Base-by-base conservation (phyloP, 2,888 invertebrate genomes). In the Dynastes maya region DNA sequence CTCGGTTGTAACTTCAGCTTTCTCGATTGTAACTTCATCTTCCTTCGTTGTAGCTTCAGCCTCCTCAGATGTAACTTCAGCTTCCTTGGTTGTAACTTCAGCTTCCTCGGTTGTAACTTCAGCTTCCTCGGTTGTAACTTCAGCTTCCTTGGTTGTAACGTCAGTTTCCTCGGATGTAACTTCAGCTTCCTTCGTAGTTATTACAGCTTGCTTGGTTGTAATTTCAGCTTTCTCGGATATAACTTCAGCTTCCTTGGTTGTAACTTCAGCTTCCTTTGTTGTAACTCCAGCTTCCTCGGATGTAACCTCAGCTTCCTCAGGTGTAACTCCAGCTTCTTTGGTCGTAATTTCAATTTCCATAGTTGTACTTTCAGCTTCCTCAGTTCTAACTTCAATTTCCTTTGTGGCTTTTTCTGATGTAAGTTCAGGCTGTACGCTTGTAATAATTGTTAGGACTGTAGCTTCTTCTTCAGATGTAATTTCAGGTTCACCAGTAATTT, bases 331-430 rank as follows among this genome's bases (percentile, higher is more conserved):
- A 37, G 40, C 49, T 32, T 67, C 58, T 45, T 78, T 16, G 80
- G 80, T 58, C 2, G 76, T 80, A 22, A 58, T 77, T 6, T 81
- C 82, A 29, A 82, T 82, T 70, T 80, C 83, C 6, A 81, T 81
- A 53, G 76, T 81, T 5, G 83, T 83, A 63, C 82, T 80, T 80
- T 83, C 82, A 5, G 13, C 16, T 13, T n/a, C 53, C 16, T 13
- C 2, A 4, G 13, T 11, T n/a, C 2, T 16, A 53, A 11, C n/a
- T 53, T 53, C 13, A 53, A 53, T 13, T 53, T 53, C 53, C 4
- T 83, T 83, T 11, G 78, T 65, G 78, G 79, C 82, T 63, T 80
- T 79, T 5, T 79, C 82, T 37, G 22, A 58, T 22, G 55, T 58
- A 8, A 58, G 16, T 70, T 29, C 77, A 53, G 58, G 64, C 16